phyloP scores from a whole-genome alignment of 2,888 invertebrate species.

The Ischnura elegans region DNA sequence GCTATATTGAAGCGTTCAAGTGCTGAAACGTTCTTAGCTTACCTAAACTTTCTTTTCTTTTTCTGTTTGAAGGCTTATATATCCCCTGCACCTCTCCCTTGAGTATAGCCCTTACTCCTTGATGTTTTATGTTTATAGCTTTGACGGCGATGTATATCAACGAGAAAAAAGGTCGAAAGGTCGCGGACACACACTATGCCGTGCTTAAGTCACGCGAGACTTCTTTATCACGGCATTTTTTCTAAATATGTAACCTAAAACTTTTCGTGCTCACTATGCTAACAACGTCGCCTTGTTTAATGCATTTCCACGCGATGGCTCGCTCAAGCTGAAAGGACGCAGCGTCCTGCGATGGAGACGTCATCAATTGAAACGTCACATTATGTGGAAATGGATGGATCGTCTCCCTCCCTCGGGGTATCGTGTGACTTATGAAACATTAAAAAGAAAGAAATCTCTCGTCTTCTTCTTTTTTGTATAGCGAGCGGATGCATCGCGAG shows the following conservation, averaged over 20 bases:
- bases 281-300: not conserved
- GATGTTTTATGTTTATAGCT: not conserved
- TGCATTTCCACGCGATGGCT: not conserved
- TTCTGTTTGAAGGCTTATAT: not conserved
- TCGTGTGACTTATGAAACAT: not conserved
- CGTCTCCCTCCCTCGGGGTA: not conserved
- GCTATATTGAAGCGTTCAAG: too few species aligned
- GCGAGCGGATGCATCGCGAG: not conserved
- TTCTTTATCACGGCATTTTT: not conserved
- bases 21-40: not conserved
- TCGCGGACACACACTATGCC: not conserved
- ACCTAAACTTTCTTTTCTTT: not conserved
- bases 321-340: not conserved
- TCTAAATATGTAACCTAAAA: not conserved
- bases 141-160: slow-evolving; percentile 24
- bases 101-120: not conserved
- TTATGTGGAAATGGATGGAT: slow-evolving; percentile 4
- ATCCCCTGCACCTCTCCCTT: not conserved
- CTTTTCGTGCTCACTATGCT: not conserved
- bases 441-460: not conserved
- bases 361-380: slow-evolving; percentile 52
- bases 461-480: not conserved
- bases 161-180: not conserved
- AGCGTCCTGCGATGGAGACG: slow-evolving; percentile 16
- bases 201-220: not conserved